Percentiles rank a stretch among this genome's conserved stretches.
Evolutionary conservation across 2,888 invertebrate species (phyloP).

Genomic region (Cryptus viduatorius): DNA sequence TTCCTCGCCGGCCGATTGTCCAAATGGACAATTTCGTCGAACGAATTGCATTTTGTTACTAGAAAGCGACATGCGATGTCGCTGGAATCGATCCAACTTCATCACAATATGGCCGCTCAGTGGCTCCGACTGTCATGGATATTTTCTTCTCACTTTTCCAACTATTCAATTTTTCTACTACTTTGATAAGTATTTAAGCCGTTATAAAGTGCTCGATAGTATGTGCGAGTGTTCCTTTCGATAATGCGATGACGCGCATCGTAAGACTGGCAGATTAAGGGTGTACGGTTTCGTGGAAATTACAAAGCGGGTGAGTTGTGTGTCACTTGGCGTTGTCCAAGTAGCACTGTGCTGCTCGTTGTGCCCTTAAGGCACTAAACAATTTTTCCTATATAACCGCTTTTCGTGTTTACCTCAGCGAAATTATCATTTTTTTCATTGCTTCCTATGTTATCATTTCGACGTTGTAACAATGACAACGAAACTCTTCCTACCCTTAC

Average conservation of each 20-base stretch:
- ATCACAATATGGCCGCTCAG: constrained; percentile 82
- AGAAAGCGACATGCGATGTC: constrained; percentile 51
- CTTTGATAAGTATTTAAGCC: constrained; percentile 76
- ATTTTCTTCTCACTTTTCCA: constrained; percentile 80
- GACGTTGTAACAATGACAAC: not conserved
- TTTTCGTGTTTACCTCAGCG: not conserved
- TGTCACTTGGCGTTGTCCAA: constrained; percentile 67
- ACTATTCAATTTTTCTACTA: constrained; percentile 78
- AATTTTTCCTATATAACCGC: not conserved
- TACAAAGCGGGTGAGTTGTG: constrained; percentile 66
- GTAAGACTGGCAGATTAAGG: constrained; percentile 38
- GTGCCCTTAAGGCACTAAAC: constrained; percentile 20
- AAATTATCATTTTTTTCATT: not conserved
- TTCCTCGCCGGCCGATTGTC: not conserved
- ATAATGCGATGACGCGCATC: constrained; percentile 49
- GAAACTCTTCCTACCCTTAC: not conserved
- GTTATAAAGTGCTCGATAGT: constrained; percentile 40
- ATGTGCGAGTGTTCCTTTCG: constrained; percentile 30
- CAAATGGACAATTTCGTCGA: not conserved
- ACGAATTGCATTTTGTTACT: not conserved
- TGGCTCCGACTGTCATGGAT: constrained; percentile 80
- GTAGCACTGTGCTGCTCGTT: constrained; percentile 39
- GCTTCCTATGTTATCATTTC: not conserved
- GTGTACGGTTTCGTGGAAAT: constrained; percentile 48
- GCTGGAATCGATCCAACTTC: constrained; percentile 58